Percentiles rank a stretch among this genome's conserved stretches.
These are phyloP conservation scores for Valencia hispanica DNA, from an alignment of 2,797 vertebrate genomes.

Conservation along the genomic window DNA sequence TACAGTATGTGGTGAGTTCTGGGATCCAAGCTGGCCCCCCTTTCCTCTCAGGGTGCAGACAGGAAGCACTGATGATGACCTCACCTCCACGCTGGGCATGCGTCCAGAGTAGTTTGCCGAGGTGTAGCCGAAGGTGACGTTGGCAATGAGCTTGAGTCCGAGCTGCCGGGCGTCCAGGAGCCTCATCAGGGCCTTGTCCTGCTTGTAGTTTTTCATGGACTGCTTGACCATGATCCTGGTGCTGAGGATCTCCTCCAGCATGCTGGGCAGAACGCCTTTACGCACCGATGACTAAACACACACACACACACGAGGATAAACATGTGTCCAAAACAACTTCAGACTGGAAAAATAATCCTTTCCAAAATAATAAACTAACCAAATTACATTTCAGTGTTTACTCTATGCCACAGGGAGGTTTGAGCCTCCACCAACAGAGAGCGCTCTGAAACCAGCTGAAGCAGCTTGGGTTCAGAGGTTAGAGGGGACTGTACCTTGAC, in stretches of 20 bases:
- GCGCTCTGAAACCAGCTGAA: not conserved
- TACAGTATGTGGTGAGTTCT: not conserved
- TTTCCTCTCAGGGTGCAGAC: no score
- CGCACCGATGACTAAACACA: constrained; percentile 87
- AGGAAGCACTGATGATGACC: not conserved
- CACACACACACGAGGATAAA: not conserved
- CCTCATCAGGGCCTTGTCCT: constrained; percentile 88
- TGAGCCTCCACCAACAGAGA: no score
- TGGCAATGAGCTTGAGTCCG: constrained; percentile 95
- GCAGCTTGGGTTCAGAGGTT: not conserved
- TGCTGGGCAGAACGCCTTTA: constrained; percentile 92
- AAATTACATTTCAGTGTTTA: no score
- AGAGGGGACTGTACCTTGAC: constrained; percentile 86
- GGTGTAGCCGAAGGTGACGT: constrained; percentile 95
- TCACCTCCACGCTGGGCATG: constrained; percentile 94
- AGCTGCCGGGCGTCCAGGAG: constrained; percentile 96
- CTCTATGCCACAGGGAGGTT: no score
- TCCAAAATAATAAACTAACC: no score
- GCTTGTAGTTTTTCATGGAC: constrained; percentile 90
- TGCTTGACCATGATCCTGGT: constrained; percentile 97
- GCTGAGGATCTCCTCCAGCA: constrained; percentile 96
- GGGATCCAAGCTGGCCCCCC: not conserved
- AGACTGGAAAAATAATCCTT: not conserved
- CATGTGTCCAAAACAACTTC: not conserved
- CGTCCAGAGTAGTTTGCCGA: constrained; percentile 94